These are phyloP conservation scores for Drosophila ustulata DNA, from an alignment of 2,888 invertebrate genomes.

Conservation along the genomic window DNA sequence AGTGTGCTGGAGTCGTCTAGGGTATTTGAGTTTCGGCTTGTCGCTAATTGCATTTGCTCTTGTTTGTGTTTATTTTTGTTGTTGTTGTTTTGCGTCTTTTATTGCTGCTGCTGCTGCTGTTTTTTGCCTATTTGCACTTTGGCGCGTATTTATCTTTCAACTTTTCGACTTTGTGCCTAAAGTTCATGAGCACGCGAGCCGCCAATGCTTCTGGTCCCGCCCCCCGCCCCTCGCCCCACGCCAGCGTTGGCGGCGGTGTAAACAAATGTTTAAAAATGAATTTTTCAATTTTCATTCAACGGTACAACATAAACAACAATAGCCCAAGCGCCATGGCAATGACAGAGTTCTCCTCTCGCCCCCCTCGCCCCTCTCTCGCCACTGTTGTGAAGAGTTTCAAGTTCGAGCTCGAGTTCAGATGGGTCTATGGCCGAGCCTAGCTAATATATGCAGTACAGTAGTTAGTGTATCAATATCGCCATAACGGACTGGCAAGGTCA, in stretches of 20 bases:
- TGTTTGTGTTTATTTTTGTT: constrained; percentile 42
- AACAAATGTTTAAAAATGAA: constrained; percentile 73
- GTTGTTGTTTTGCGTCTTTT: constrained; percentile 35
- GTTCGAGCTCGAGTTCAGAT: not conserved
- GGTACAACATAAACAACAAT: constrained; percentile 36
- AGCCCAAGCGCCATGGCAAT: constrained; percentile 32
- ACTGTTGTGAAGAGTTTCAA: constrained; percentile 9
- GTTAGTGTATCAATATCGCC: no score
- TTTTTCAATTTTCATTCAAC: constrained; percentile 66
- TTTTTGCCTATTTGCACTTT: constrained; percentile 66
- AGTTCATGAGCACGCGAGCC: constrained; percentile 61
- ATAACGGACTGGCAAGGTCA: constrained; percentile 24
- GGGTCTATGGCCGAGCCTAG: constrained; percentile 20
- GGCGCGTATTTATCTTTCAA: constrained; percentile 72
- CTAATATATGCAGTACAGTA: not conserved
- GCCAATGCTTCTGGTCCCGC: not conserved
- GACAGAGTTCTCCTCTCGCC: constrained; percentile 5
- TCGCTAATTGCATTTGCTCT: constrained; percentile 40
- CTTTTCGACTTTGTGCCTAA: constrained; percentile 71
- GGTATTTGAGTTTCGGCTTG: constrained; percentile 19
- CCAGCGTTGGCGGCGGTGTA: constrained; percentile 34
- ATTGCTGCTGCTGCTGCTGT: constrained; percentile 26
- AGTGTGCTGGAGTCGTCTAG: not conserved
- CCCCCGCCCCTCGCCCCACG: not conserved
- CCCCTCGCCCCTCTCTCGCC: not conserved